Conservation (phyloP, 1,140 invertebrate species). For the Aphelenchoides besseyi region DNA sequence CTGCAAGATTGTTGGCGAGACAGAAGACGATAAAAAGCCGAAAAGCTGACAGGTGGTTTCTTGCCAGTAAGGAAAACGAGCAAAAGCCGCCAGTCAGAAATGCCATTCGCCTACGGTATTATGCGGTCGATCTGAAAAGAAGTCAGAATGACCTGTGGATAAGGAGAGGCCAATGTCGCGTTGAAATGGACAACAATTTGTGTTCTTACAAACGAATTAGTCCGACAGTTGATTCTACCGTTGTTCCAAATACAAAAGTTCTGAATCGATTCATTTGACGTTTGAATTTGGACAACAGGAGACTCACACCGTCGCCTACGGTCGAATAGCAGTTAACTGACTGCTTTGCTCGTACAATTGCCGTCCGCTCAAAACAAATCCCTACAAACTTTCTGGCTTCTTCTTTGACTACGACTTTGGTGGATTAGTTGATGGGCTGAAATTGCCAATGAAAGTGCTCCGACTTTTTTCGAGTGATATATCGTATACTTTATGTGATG, state of each 20-base stretch:
- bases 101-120: not conserved
- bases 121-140: not conserved
- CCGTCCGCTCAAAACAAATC: not conserved
- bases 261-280: not conserved
- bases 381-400: conserved; percentile 10
- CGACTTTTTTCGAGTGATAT: conserved; percentile 1
- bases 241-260: conserved; percentile 1
- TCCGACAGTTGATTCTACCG: not conserved
- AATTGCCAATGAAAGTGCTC: not conserved
- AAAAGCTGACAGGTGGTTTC: not conserved
- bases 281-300: not conserved
- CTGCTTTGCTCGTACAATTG: not conserved
- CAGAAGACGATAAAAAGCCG: not conserved
- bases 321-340: not conserved
- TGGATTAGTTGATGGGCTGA: not conserved
- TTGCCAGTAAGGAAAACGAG: too few species aligned
- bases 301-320: not conserved
- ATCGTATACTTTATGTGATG: too few species aligned
- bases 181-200: not conserved
- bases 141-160: not conserved
- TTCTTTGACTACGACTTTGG: not conserved
- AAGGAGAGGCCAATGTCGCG: not conserved
- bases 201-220: not conserved
- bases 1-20: not conserved
- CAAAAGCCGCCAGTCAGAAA: not conserved